phyloP scores from a whole-genome alignment of 2,888 invertebrate genomes.

The Limnephilus marmoratus region DNA sequence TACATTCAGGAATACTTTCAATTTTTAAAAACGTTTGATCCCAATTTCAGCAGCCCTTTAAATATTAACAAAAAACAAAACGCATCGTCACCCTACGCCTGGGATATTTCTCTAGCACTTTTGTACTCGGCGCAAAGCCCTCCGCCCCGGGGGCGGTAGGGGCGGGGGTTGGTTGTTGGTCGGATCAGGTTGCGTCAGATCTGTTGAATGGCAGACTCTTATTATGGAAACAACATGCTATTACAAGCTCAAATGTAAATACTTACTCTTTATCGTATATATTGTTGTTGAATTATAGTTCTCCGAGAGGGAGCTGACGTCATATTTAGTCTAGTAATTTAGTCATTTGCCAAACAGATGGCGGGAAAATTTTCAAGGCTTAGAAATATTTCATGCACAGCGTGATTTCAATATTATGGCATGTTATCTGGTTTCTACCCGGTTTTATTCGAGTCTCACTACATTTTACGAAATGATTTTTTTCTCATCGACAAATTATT shows the following conservation, averaged over 20 bases:
- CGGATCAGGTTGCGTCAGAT: slow-evolving; percentile 48
- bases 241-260: slow-evolving; percentile 48
- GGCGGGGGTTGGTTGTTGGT: neutral
- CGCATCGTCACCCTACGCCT: slow-evolving; percentile 10
- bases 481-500: no score
- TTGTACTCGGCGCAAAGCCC: slow-evolving; percentile 29
- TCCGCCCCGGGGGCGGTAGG: slow-evolving; percentile 32
- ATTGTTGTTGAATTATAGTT: slow-evolving; percentile 29
- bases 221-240: slow-evolving; percentile 50
- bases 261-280: slow-evolving; percentile 10
- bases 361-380: neutral
- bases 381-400: neutral
- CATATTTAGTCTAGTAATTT: neutral
- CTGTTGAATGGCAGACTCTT: slow-evolving; percentile 50
- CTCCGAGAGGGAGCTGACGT: slow-evolving; percentile 10
- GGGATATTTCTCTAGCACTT: slow-evolving; percentile 36
- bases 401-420: neutral
- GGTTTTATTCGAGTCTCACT: neutral
- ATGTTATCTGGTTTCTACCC: neutral
- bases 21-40: no score
- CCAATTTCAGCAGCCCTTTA: neutral
- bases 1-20: no score
- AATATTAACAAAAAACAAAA: neutral
- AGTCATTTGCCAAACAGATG: neutral
- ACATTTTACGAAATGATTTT: neutral